Evolutionary conservation across 64 coral and sea anemone species (phyloP), one percentile per base, ranked within the genome.

Genomic region (Stylophora pistillata): DNA sequence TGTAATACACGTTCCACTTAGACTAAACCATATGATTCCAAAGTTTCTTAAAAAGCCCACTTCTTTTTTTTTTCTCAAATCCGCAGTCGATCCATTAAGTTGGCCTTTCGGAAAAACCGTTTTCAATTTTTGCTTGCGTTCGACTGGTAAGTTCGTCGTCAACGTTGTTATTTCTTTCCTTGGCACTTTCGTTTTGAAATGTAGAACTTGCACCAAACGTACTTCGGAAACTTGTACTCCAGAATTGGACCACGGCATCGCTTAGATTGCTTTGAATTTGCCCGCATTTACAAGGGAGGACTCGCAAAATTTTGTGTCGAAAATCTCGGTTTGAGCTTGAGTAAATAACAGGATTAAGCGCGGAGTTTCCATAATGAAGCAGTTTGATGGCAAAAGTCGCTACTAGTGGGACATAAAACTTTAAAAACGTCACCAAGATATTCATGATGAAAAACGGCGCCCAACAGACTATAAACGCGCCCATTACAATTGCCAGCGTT

Each of bases 401-500:
- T 57, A 83, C 34, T 27, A 79, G 37, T 47, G 59, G 21, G 17
- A 80, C 53, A 31, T 73, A 61, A 17, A 90, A 59, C 9, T 25
- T 29, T 20, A 15, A 30, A 78, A 77, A 92, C 7, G 18, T 29
- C 4, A 86, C 82, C 6, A 92, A 64, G 17, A 97, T 78, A 87
- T 97, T 97, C 18, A 90, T 56, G 17, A 92, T 71, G 63, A 97
- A 97, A 62, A 97, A 97, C 47, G 95, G 95, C 1, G 87, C 88
- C 95, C 95, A 97, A 20, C 95, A 93, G 7, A 64, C 82, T 11
- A 97, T 92, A 74, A 97, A 97, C 9, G 81, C 68, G 5, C 95
- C 95, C 95, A 97, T 97, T 4, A 97, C 95, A 32, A 97, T 93
- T 10, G 91, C 95, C 23, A 97, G 75, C 5, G 95, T 97, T 30